Evolutionary conservation across 2,797 vertebrate species (phyloP).

Genomic region (Taeniopygia guttata): DNA sequence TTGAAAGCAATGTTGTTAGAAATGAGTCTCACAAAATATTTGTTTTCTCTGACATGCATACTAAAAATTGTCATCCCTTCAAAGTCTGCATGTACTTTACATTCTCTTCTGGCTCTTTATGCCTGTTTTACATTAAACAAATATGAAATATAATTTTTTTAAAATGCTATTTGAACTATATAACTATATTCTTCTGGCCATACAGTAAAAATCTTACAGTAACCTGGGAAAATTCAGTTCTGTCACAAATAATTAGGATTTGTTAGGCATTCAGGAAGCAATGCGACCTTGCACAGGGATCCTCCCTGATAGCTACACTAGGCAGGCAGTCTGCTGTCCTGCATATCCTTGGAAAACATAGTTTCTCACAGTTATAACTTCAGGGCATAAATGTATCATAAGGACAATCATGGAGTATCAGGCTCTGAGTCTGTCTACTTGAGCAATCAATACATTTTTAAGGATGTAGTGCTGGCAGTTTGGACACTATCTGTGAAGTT

Average conservation of each 20-base stretch:
- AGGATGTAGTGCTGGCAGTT: neutral
- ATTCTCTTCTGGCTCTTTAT: neutral
- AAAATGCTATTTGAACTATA: neutral
- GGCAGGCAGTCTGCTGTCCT: neutral
- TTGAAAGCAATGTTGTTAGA: neutral
- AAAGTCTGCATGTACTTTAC: neutral
- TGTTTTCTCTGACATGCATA: neutral
- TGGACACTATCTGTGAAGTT: neutral
- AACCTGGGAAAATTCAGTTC: conserved; percentile 27
- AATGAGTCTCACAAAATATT: neutral
- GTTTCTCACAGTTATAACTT: neutral
- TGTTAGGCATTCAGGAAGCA: neutral
- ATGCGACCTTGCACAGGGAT: neutral
- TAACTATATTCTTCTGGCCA: neutral
- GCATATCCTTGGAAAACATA: neutral
- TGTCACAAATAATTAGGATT: conserved; percentile 16
- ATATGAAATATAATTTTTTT: neutral
- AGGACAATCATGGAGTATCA: neutral
- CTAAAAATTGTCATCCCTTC: neutral
- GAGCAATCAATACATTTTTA: neutral
- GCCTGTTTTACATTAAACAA: neutral
- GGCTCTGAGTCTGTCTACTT: neutral
- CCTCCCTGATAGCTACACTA: neutral
- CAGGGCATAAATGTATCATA: neutral
- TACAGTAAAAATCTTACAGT: conserved; percentile 15